These are phyloP conservation scores for Aculops lycopersici DNA, from an alignment of 1,140 invertebrate species.

Conservation along the genomic window DNA sequence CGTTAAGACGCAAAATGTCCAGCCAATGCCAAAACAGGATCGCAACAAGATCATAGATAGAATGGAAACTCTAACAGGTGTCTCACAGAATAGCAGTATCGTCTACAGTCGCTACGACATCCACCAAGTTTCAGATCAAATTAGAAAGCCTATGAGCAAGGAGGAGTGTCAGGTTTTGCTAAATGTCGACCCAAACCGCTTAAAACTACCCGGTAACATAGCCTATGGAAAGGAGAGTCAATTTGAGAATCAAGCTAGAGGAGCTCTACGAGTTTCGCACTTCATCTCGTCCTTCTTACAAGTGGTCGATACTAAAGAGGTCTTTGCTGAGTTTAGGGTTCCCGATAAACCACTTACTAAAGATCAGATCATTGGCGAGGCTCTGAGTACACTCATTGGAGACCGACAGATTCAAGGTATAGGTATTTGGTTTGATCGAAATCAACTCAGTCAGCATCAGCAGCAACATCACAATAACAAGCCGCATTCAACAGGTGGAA, in stretches of 20 bases:
- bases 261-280: constrained; percentile 67
- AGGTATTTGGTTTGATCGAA: constrained; percentile 70
- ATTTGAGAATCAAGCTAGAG: constrained; percentile 73
- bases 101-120: constrained; percentile 11
- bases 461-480: no score
- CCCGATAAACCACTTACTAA: constrained; percentile 55
- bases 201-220: constrained; percentile 44
- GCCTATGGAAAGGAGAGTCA: constrained; percentile 49
- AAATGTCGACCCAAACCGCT: constrained; percentile 25
- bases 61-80: constrained; percentile 9
- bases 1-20: constrained; percentile 13
- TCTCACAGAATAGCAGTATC: constrained; percentile 7
- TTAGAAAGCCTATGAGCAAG: constrained; percentile 4
- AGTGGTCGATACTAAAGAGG: constrained; percentile 64
- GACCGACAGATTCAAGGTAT: constrained; percentile 61
- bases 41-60: constrained; percentile 8
- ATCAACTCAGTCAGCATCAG: constrained; percentile 54
- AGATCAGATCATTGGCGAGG: constrained; percentile 77
- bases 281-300: constrained; percentile 23
- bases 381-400: constrained; percentile 53
- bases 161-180: constrained; percentile 10
- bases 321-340: constrained; percentile 53
- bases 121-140: constrained; percentile 7
- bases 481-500: constrained; percentile 14
- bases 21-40: constrained; percentile 8